Conservation (phyloP, 2,888 invertebrate genomes). For the Carcina quercana region DNA sequence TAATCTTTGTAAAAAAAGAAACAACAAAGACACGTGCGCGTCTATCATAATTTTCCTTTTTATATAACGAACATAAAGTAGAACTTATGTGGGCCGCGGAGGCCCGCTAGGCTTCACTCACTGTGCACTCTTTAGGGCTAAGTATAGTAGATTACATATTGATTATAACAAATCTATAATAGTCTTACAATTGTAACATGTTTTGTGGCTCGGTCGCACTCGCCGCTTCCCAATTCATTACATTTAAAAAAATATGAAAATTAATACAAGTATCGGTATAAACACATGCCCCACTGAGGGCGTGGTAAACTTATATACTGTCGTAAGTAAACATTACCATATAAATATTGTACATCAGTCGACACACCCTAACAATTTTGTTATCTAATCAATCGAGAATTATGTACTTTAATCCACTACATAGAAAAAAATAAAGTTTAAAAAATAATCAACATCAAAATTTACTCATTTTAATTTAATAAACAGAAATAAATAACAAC, state of each 20-base stretch:
- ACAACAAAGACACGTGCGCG: conserved; percentile 68
- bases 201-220: conserved; percentile 58
- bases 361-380: conserved; percentile 71
- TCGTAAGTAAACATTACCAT: conserved; percentile 69
- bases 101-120: conserved; percentile 18
- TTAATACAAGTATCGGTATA: conserved; percentile 66
- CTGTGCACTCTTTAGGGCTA: conserved; percentile 47
- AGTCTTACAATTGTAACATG: conserved; percentile 70
- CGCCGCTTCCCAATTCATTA: conserved; percentile 65
- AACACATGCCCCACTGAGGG: conserved; percentile 47
- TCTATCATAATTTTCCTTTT: conserved; percentile 75
- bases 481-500: conserved; percentile 79
- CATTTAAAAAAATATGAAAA: conserved; percentile 69
- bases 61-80: conserved; percentile 67
- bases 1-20: conserved; percentile 56
- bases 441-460: conserved; percentile 70
- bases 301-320: conserved; percentile 69
- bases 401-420: conserved; percentile 71
- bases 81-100: conserved; percentile 29
- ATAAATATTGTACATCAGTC: conserved; percentile 72
- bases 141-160: conserved; percentile 55
- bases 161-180: conserved; percentile 70
- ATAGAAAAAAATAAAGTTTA: conserved; percentile 60
- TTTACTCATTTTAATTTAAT: conserved; percentile 66
- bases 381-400: conserved; percentile 67